Percentiles rank a stretch among this genome's conserved stretches.
phyloP scores from a whole-genome alignment of 2,797 vertebrate species.

The Characodon lateralis region DNA sequence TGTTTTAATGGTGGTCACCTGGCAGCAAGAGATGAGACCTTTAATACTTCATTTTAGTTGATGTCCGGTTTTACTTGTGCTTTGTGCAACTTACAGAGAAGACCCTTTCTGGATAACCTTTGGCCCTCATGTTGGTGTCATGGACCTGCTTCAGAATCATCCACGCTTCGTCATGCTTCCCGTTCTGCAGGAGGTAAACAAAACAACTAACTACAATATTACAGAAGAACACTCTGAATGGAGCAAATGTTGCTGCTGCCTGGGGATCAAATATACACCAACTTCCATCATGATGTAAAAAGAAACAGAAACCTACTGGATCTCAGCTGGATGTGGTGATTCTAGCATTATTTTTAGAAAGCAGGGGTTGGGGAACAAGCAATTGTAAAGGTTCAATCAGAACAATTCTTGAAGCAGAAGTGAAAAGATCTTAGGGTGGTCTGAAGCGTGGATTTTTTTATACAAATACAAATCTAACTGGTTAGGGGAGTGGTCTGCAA shows the following conservation, averaged over 20 bases:
- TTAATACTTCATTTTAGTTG: background rate
- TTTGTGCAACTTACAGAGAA: constrained; percentile 87
- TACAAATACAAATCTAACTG: too few species aligned
- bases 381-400: too few species aligned
- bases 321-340: too few species aligned
- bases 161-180: constrained; percentile 96
- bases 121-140: constrained; percentile 98
- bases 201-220: background rate
- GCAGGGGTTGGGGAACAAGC: too few species aligned
- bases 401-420: too few species aligned
- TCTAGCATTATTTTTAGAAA: too few species aligned
- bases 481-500: too few species aligned
- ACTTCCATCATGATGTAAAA: background rate
- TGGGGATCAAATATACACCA: background rate
- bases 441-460: too few species aligned
- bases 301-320: too few species aligned
- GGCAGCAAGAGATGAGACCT: background rate
- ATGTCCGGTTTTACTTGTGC: background rate
- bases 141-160: constrained; percentile 99
- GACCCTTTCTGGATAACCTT: constrained; percentile 94
- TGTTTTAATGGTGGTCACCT: constrained; percentile 98
- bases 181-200: constrained; percentile 81
- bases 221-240: too few species aligned
- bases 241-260: background rate
- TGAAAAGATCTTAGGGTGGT: too few species aligned